phyloP scores from a whole-genome alignment of 2,797 vertebrate species.

The Phoxinus dragarum region DNA sequence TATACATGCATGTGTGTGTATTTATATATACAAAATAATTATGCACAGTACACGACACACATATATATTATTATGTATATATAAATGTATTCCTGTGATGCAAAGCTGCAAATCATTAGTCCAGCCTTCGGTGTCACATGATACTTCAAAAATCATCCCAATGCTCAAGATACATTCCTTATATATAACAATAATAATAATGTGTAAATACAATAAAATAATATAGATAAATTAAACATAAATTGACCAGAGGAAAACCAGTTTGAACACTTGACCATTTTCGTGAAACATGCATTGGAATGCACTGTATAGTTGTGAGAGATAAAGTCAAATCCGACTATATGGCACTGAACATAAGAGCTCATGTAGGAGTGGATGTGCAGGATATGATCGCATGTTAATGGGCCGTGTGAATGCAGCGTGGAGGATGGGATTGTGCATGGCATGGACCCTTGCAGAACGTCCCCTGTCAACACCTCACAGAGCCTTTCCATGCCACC shows the following conservation, averaged over 20 bases:
- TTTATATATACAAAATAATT: no score
- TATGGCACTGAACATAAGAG: slow-evolving; percentile 2
- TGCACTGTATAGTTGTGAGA: background rate
- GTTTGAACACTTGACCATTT: background rate
- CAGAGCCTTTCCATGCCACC: slow-evolving; percentile 27
- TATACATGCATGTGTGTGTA: no score
- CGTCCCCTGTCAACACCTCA: slow-evolving; percentile 55
- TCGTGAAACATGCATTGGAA: background rate
- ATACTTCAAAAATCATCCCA: no score
- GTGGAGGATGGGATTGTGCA: slow-evolving; percentile 53
- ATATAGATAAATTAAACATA: background rate
- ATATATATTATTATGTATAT: no score
- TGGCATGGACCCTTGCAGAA: slow-evolving; percentile 41
- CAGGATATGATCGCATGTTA: slow-evolving; percentile 55
- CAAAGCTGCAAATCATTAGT: background rate
- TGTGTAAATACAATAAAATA: no score
- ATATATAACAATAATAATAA: background rate
- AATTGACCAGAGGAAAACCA: background rate
- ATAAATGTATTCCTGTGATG: background rate
- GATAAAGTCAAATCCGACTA: background rate
- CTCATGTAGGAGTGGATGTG: background rate
- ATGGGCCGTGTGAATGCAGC: slow-evolving; percentile 46
- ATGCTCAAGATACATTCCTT: no score
- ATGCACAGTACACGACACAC: no score
- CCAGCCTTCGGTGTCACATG: background rate